Conservation (phyloP, 2,113 vertebrate species). For the Numenius arquata region DNA sequence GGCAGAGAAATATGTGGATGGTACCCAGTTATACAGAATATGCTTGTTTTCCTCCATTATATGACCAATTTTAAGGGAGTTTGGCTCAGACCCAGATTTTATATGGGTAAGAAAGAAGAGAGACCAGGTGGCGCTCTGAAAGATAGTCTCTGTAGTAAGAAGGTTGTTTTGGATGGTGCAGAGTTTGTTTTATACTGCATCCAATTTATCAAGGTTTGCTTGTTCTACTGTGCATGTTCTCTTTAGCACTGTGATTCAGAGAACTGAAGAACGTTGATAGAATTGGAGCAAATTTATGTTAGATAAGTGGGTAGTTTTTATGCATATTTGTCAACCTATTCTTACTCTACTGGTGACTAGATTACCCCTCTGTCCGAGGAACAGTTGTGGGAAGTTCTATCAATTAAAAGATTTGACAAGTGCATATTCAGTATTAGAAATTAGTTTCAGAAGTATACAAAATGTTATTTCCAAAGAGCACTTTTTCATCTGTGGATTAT, state of each 20-base stretch:
- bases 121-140: neutral
- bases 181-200: neutral
- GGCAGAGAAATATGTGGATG: neutral
- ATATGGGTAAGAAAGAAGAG: neutral
- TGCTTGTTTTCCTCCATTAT: neutral
- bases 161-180: neutral
- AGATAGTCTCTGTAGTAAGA: neutral
- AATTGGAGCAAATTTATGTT: neutral
- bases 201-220: neutral
- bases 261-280: neutral
- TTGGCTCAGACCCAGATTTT: neutral
- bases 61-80: neutral
- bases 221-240: neutral
- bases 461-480: constrained; percentile 47
- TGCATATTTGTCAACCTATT: neutral
- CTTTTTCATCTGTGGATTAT: constrained; percentile 29
- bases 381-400: neutral
- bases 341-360: neutral
- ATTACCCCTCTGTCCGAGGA: neutral
- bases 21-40: neutral
- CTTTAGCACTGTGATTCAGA: neutral
- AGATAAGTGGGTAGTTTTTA: neutral
- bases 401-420: neutral
- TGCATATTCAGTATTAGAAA: constrained; percentile 24
- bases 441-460: constrained; percentile 28